phyloP scores from a whole-genome alignment of 2,113 vertebrate genomes.

The Stomatorhinus ivindoensis region DNA sequence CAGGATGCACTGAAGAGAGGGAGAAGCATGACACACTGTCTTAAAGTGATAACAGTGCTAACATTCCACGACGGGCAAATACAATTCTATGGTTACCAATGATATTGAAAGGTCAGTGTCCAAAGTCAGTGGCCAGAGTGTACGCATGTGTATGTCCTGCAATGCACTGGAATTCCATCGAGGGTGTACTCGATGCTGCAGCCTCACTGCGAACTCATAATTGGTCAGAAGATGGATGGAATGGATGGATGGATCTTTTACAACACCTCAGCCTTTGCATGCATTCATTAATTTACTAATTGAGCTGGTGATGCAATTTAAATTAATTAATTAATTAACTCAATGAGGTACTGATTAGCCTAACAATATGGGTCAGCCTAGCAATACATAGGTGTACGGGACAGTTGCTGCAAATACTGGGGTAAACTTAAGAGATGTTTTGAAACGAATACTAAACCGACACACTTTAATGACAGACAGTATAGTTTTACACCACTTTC shows the following conservation, averaged over 20 bases:
- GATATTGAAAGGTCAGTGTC: too few relatives aligned
- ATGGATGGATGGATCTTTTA: neutral
- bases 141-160: neutral
- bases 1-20: slow-evolving; percentile 40
- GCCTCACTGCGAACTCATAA: neutral
- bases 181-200: neutral
- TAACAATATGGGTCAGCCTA: neutral
- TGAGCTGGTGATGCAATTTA: neutral
- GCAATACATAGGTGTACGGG: neutral
- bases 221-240: neutral
- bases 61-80: slow-evolving; percentile 33
- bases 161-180: neutral
- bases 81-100: neutral
- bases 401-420: neutral
- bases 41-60: slow-evolving; percentile 36
- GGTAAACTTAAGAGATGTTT: neutral
- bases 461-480: neutral
- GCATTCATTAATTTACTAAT: neutral
- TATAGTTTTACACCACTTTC: neutral
- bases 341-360: neutral
- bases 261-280: neutral
- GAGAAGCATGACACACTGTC: slow-evolving; percentile 35
- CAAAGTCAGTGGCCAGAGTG: neutral
- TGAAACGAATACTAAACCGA: neutral
- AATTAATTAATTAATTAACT: neutral